These are phyloP conservation scores for Lycopodina hypogea DNA, from an alignment of 37 sponge, comb jelly and placozoan genomes.

Conservation along the genomic window DNA sequence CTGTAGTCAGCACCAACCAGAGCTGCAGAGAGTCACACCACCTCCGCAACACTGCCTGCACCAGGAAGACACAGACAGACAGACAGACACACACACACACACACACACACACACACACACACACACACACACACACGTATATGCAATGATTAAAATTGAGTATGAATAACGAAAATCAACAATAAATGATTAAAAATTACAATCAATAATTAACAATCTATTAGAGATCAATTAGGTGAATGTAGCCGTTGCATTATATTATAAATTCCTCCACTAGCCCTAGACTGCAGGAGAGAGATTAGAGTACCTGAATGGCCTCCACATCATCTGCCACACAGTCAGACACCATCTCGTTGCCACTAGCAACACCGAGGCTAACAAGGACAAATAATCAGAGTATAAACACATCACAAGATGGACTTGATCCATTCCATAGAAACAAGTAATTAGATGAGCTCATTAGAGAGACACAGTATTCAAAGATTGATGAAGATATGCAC, in stretches of 20 bases:
- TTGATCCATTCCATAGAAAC: no score
- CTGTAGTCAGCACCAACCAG: conserved; percentile 84
- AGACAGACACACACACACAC: neutral
- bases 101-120: neutral
- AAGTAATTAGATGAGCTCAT: no score
- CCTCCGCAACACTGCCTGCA: conserved; percentile 36
- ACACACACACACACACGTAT: neutral
- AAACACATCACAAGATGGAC: neutral
- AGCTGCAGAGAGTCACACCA: conserved; percentile 71
- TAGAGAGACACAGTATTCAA: no score
- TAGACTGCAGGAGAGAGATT: no score
- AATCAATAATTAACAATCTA: no score
- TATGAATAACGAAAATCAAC: no score
- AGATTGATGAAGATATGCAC: no score
- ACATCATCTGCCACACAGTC: conserved; percentile 64
- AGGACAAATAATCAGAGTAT: neutral
- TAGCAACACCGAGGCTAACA: neutral
- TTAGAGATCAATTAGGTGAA: no score
- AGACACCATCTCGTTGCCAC: conserved; percentile 3
- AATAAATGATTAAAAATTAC: no score
- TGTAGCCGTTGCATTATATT: neutral
- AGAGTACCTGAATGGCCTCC: conserved; percentile 45
- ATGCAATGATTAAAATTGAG: no score
- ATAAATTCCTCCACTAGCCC: no score
- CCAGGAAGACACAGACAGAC: neutral